A percentile compares a stretch with the other conserved stretches of the same genome.
These are phyloP conservation scores for Trissolcus brochymenae DNA, from an alignment of 2,888 invertebrate species.

Conservation along the genomic window DNA sequence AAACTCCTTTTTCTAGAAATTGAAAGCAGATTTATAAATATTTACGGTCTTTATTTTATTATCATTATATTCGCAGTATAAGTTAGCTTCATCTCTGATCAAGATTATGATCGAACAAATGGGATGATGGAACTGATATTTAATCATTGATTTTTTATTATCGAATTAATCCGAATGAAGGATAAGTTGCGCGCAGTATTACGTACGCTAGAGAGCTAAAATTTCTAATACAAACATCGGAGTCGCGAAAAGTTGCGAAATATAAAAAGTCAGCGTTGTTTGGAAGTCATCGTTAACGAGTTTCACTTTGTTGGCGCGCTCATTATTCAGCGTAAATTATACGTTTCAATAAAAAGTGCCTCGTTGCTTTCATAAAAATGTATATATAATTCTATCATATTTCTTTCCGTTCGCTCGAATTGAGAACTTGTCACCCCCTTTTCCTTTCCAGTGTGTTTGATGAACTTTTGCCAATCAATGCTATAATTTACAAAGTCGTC, in stretches of 20 bases:
- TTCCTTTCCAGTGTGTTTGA: constrained; percentile 30
- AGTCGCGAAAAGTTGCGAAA: constrained; percentile 22
- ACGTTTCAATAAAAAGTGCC: constrained; percentile 53
- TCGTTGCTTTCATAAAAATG: constrained; percentile 43
- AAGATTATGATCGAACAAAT: no score
- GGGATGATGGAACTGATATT: no score
- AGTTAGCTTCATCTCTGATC: no score
- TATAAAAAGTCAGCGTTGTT: constrained; percentile 31
- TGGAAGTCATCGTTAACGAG: constrained; percentile 44
- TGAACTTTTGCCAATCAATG: constrained; percentile 39
- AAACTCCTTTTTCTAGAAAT: no score
- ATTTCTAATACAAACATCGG: neutral
- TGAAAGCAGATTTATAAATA: no score
- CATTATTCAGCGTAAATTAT: constrained; percentile 42
- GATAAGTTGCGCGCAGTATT: no score
- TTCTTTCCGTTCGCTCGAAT: constrained; percentile 31
- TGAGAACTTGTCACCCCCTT: constrained; percentile 39
- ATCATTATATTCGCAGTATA: no score
- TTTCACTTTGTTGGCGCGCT: constrained; percentile 38
- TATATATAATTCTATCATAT: constrained; percentile 52
- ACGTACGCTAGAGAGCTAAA: neutral
- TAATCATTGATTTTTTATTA: no score
- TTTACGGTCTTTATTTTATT: no score
- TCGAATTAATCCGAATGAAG: no score
- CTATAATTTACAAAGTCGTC: no score